A percentile compares a stretch with the other conserved stretches of the same genome.
These are phyloP conservation scores for Drosophila greeni DNA, from an alignment of 2,888 invertebrate species.

Conservation along the genomic window DNA sequence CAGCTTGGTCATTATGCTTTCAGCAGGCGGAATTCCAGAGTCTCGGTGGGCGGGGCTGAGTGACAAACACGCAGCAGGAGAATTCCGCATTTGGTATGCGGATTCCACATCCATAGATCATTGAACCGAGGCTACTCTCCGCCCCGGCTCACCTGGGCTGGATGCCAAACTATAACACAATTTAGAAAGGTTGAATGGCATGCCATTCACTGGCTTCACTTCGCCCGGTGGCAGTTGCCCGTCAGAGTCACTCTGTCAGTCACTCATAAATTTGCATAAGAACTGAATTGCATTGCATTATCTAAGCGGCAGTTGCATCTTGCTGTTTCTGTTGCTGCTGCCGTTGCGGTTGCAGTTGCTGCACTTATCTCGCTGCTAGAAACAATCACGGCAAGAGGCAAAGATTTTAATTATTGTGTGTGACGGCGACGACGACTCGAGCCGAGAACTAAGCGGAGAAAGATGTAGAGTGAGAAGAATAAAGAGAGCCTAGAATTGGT, in stretches of 20 bases:
- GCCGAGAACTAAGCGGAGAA: conserved; percentile 14
- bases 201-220: conserved; percentile 52
- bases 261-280: conserved; percentile 70
- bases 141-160: background rate
- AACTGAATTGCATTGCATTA: conserved; percentile 53
- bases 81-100: conserved; percentile 14
- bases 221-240: conserved; percentile 52
- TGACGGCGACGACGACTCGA: conserved; percentile 44
- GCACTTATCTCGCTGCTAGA: conserved; percentile 58
- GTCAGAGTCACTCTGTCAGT: conserved; percentile 50
- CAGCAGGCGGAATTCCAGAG: conserved; percentile 34
- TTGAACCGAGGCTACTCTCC: conserved; percentile 47
- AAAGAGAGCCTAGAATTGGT: conserved; percentile 12
- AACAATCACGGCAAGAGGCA: conserved; percentile 46
- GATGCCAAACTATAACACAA: conserved; percentile 55
- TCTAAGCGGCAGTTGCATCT: conserved; percentile 54
- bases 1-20: conserved; percentile 39
- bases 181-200: conserved; percentile 70
- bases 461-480: conserved; percentile 23
- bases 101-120: conserved; percentile 39
- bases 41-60: conserved; percentile 48
- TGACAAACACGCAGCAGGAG: conserved; percentile 34
- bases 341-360: conserved; percentile 20
- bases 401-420: conserved; percentile 70
- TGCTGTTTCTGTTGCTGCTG: conserved; percentile 30